These are phyloP conservation scores for Chionodraco myersi DNA, from an alignment of 2,113 vertebrate genomes.

Conservation along the genomic window DNA sequence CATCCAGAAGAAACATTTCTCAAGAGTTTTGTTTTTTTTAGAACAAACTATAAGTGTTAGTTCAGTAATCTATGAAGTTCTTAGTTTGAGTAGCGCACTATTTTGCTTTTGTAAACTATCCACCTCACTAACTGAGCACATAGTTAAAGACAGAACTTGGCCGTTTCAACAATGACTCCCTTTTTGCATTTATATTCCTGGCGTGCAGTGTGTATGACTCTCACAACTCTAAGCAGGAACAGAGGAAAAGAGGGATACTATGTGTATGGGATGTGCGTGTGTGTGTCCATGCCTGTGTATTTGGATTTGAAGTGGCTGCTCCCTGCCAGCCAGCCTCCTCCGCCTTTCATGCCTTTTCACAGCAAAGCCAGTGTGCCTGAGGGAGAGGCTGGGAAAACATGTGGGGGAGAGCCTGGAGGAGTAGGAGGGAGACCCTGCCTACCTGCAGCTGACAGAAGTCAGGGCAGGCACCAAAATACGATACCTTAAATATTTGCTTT, in stretches of 20 bases:
- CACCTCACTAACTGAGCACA: conserved; percentile 38
- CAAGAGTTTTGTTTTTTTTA: conserved; percentile 8
- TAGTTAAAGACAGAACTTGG: conserved; percentile 50
- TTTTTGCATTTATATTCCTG: conserved; percentile 70
- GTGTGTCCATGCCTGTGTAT: conserved; percentile 24
- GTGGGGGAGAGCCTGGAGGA: conserved; percentile 30
- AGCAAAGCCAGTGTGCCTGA: conserved; percentile 61
- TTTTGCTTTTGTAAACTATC: conserved; percentile 59
- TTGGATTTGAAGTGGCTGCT: conserved; percentile 61
- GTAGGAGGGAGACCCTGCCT: conserved; percentile 29
- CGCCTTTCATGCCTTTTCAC: conserved; percentile 52
- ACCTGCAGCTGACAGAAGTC: conserved; percentile 46
- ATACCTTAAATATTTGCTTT: conserved; percentile 66
- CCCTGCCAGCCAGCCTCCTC: conserved; percentile 59
- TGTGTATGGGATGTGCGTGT: not conserved
- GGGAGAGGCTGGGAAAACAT: conserved; percentile 63
- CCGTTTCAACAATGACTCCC: conserved; percentile 67
- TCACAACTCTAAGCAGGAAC: conserved; percentile 40
- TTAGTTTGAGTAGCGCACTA: conserved; percentile 11
- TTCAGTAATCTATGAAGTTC: conserved; percentile 14
- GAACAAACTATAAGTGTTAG: conserved; percentile 1
- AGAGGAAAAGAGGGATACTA: conserved; percentile 29
- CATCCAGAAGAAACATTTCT: not conserved
- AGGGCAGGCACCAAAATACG: conserved; percentile 44
- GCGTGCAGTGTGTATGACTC: conserved; percentile 44